Percentiles rank a stretch among this genome's conserved stretches.
Evolutionary conservation across 2,888 invertebrate species (phyloP).

Genomic region (Acleris literana): DNA sequence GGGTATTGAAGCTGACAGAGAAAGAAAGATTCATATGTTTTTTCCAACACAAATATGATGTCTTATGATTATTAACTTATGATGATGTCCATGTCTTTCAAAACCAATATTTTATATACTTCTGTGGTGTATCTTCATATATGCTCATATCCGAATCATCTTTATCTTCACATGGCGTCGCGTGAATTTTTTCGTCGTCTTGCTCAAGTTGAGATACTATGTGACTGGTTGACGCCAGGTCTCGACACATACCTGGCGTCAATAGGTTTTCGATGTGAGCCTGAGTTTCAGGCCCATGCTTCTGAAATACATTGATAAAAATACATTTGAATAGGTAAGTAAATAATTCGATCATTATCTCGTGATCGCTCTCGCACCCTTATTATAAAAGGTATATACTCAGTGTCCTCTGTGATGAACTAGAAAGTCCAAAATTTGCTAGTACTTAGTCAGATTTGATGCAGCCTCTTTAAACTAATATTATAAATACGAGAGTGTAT

Average conservation of each 20-base stretch:
- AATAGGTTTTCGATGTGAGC: slow-evolving; percentile 52
- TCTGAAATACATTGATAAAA: slow-evolving; percentile 38
- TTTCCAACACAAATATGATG: too few species aligned
- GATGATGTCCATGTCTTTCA: too few species aligned
- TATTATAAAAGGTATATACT: too few species aligned
- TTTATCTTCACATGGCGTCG: slow-evolving; percentile 51
- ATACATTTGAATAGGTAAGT: background rate
- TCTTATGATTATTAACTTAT: too few species aligned
- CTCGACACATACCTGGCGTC: slow-evolving; percentile 54
- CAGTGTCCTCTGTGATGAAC: too few species aligned
- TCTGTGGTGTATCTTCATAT: slow-evolving; percentile 79
- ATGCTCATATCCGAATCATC: slow-evolving; percentile 70
- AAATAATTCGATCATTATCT: background rate
- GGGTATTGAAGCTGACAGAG: too few species aligned
- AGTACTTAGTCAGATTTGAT: too few species aligned
- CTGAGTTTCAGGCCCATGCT: slow-evolving; percentile 41
- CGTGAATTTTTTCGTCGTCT: slow-evolving; percentile 38
- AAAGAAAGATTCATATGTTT: too few species aligned
- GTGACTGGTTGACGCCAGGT: slow-evolving; percentile 45
- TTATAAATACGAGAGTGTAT: too few species aligned
- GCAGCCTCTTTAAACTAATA: too few species aligned
- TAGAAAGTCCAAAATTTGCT: too few species aligned
- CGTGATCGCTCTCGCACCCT: too few species aligned
- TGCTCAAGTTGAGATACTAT: slow-evolving; percentile 22
- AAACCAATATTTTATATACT: slow-evolving; percentile 54